Conservation (phyloP, 2,888 invertebrate genomes). For the Marasmarcha lunaedactyla region DNA sequence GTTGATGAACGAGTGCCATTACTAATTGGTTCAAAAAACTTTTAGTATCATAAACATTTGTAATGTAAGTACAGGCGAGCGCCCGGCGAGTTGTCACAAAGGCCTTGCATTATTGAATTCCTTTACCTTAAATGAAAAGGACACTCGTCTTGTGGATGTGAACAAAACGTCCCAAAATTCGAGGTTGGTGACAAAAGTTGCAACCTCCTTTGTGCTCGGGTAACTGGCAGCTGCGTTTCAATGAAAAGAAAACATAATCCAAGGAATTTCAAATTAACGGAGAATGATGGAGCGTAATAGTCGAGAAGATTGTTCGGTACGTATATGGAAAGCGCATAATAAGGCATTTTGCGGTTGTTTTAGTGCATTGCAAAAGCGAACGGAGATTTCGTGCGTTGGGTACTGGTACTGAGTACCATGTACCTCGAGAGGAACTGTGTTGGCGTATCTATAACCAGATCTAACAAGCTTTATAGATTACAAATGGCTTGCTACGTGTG, state of each 20-base stretch:
- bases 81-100: constrained; percentile 38
- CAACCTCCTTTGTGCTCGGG: constrained; percentile 46
- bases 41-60: constrained; percentile 19
- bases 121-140: constrained; percentile 45
- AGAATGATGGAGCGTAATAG: constrained; percentile 57
- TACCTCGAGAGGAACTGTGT: neutral
- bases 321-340: constrained; percentile 67
- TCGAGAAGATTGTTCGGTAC: constrained; percentile 54
- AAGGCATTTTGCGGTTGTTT: constrained; percentile 69
- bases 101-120: constrained; percentile 52
- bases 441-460: constrained; percentile 44
- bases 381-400: constrained; percentile 62
- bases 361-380: constrained; percentile 61
- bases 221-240: constrained; percentile 52
- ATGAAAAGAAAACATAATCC: constrained; percentile 46
- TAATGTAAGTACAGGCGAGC: constrained; percentile 21
- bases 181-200: constrained; percentile 53
- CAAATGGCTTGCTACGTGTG: constrained; percentile 46
- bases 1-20: constrained; percentile 34
- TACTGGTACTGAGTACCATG: neutral
- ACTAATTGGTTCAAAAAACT: constrained; percentile 41
- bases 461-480: constrained; percentile 17
- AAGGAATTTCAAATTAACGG: constrained; percentile 54
- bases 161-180: constrained; percentile 50
- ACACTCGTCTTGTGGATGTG: constrained; percentile 31